These are phyloP conservation scores for Microtus ochrogaster DNA, from an alignment of 2,113 vertebrate genomes.

Conservation along the genomic window DNA sequence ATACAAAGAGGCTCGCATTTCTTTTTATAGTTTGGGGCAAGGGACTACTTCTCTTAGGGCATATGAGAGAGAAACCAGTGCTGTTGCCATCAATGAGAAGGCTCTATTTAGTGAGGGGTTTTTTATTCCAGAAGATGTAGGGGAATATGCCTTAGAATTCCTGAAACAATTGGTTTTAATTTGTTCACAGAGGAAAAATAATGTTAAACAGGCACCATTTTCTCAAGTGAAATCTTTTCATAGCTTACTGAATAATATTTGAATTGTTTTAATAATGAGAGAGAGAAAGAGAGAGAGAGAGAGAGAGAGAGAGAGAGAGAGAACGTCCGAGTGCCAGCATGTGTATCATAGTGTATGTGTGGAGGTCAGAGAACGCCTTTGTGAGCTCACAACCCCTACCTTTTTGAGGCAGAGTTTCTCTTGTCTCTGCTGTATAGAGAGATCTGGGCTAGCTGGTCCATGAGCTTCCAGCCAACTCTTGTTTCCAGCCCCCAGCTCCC, in stretches of 20 bases:
- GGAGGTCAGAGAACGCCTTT: not conserved
- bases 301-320: not conserved
- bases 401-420: not conserved
- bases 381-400: not conserved
- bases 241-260: slow-evolving; percentile 22
- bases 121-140: not conserved
- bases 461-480: not conserved
- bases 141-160: not conserved
- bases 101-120: slow-evolving; percentile 1
- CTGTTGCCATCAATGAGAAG: not conserved
- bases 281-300: not conserved
- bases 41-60: not conserved
- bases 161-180: slow-evolving; percentile 13
- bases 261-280: not conserved
- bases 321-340: not conserved
- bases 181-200: slow-evolving; percentile 2
- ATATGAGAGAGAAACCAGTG: not conserved
- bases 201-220: slow-evolving; percentile 23
- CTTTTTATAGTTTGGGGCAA: not conserved
- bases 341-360: not conserved
- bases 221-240: slow-evolving; percentile 37
- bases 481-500: not conserved
- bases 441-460: not conserved
- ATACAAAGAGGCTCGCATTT: not conserved
- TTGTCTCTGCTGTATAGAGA: not conserved